A percentile compares a stretch with the other conserved stretches of the same genome.
Evolutionary conservation across 1,140 invertebrate genomes (phyloP).

Genomic region (Andricus grossulariae): DNA sequence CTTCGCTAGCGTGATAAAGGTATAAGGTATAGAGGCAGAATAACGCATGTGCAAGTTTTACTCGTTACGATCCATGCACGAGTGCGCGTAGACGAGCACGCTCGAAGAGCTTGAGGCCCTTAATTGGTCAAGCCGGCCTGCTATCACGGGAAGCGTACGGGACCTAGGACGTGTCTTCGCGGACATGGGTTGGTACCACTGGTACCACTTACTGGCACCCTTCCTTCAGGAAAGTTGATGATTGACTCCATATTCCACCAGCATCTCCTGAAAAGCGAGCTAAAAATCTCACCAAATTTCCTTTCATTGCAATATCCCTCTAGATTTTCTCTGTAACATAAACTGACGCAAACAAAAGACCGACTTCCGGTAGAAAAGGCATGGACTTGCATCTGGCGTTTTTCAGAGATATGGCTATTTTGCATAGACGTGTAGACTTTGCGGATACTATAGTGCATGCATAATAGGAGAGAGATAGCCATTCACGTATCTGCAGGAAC

Average conservation of each 20-base stretch:
- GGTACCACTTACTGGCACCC: not conserved
- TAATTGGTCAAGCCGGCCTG: constrained; percentile 40
- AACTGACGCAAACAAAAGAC: not conserved
- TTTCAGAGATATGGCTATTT: not conserved
- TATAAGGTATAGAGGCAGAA: constrained; percentile 6
- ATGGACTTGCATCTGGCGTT: not conserved
- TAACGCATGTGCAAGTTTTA: constrained; percentile 19
- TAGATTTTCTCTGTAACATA: too few relatives aligned
- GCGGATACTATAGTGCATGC: constrained; percentile 24
- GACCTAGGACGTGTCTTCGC: constrained; percentile 31
- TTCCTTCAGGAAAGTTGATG: too few relatives aligned
- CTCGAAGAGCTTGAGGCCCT: constrained; percentile 33
- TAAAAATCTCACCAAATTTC: too few relatives aligned
- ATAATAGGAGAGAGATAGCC: constrained; percentile 5
- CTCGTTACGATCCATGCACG: constrained; percentile 22
- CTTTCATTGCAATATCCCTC: too few relatives aligned
- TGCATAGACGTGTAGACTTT: constrained; percentile 8
- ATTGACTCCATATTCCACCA: too few relatives aligned
- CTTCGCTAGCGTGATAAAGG: constrained; percentile 16
- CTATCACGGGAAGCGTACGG: constrained; percentile 39
- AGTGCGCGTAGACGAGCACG: constrained; percentile 11
- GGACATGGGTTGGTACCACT: not conserved
- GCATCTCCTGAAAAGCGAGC: too few relatives aligned
- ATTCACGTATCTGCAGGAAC: not conserved
- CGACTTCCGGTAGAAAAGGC: constrained; percentile 17